Base-by-base conservation (phyloP, 2,888 invertebrate species). In the Macaria notata region DNA sequence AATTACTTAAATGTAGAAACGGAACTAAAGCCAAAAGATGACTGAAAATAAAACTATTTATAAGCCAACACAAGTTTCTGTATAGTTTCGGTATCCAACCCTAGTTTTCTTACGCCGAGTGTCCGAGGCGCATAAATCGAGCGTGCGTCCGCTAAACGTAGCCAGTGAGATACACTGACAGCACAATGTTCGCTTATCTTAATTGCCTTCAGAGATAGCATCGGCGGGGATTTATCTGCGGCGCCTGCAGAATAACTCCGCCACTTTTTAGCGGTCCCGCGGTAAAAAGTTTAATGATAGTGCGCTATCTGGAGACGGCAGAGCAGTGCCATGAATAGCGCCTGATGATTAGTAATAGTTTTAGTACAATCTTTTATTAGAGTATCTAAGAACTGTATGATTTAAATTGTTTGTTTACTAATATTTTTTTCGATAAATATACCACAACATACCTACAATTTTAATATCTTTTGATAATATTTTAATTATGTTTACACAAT, bases 131-230 rank as follows among this genome's bases (percentile, higher is more conserved):
- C 76, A 83, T 84, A 83, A 86, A 84, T 83, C 75, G 73, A 68
- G 70, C 68, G 68, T 69, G 72, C 71, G 78, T 81, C 80, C 78
- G 77, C 81, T 82, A 79, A 84, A 81, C 76, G 81, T 72, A 73
- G 73, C 72, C 73, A 67, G 72, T 77, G 77, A 79, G 81, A 78
- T 75, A 74, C 78, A 77, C 81, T 82, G 86, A 86, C 86, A 84
- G 86, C 79, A 78, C 79, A 77, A 79, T 79, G 83, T 82, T 73
- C 83, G 81, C 79, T 86, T 88, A 88, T 89, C 89, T 88, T 88
- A 88, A 88, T 88, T 88, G 88, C 86, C 81, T 84, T 69, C 72
- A 71, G 67, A 80, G 88, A 86, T 85, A 86, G 76, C 80, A 86
- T 87, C 86, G 65, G 72, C 76, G 78, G 74, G 79, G 80, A 86